These are phyloP conservation scores for Mesoclemmys tuberculata DNA, from an alignment of 2,113 vertebrate species.

Conservation along the genomic window DNA sequence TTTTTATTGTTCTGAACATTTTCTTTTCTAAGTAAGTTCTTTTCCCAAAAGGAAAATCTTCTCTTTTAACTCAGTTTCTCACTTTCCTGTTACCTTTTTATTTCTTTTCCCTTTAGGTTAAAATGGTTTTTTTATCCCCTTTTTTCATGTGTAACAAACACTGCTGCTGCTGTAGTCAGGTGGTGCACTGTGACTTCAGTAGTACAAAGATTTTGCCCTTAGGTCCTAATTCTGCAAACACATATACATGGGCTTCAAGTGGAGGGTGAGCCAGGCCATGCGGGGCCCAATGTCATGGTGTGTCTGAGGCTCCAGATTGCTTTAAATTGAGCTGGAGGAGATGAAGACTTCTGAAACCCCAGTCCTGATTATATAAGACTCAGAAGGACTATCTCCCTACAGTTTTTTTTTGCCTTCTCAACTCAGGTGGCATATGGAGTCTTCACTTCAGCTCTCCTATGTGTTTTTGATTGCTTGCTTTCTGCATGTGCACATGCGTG, in stretches of 20 bases:
- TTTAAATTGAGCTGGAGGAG: background rate
- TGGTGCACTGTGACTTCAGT: background rate
- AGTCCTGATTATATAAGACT: background rate
- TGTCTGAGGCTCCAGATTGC: background rate
- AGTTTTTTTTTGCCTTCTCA: background rate
- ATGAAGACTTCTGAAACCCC: background rate
- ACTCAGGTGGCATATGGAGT: background rate
- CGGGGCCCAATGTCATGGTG: background rate
- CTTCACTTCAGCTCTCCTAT: background rate
- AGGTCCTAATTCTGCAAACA: background rate
- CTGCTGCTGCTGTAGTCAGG: background rate
- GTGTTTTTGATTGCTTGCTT: background rate
- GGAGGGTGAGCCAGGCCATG: background rate
- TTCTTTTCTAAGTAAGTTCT: background rate
- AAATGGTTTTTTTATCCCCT: background rate
- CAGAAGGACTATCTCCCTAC: background rate
- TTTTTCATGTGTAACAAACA: background rate
- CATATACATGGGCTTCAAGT: fast-evolving
- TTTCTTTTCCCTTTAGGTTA: background rate
- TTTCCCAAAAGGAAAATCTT: background rate
- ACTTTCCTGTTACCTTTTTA: background rate
- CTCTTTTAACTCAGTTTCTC: background rate
- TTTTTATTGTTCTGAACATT: background rate
- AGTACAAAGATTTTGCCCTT: background rate
- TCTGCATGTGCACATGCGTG: background rate